A percentile compares a stretch with the other conserved stretches of the same genome.
Evolutionary conservation across 2,797 vertebrate genomes (phyloP).

Genomic region (Rhinogobio ventralis): DNA sequence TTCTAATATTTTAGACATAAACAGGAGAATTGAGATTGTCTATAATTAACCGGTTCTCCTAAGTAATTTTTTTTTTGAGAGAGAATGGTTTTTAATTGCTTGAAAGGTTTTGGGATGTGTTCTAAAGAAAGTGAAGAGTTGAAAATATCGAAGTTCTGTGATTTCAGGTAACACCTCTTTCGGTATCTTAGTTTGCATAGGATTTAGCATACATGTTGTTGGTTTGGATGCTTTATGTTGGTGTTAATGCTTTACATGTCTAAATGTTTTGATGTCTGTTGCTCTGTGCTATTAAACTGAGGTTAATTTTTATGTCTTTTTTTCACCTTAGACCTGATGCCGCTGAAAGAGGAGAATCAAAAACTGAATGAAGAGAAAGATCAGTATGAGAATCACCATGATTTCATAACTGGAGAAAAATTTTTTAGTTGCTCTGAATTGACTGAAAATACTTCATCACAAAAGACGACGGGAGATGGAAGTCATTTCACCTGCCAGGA

Average conservation of each 20-base stretch:
- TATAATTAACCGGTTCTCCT: too few species aligned
- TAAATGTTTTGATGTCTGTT: background rate
- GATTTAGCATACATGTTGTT: background rate
- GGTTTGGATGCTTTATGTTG: background rate
- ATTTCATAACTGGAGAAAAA: background rate
- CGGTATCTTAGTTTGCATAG: background rate
- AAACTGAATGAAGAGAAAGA: background rate
- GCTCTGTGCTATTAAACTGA: background rate
- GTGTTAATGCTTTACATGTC: background rate
- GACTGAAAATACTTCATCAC: too few species aligned
- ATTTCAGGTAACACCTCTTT: background rate
- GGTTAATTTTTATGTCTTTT: background rate
- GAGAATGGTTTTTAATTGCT: too few species aligned
- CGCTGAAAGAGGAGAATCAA: background rate
- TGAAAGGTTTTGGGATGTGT: too few species aligned
- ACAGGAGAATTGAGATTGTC: too few species aligned
- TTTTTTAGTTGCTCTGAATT: background rate
- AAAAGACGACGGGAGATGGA: too few species aligned
- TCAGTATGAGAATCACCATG: background rate
- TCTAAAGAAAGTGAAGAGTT: background rate
- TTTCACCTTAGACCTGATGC: background rate
- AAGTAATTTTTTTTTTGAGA: too few species aligned
- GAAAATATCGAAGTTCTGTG: background rate
- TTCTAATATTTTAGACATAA: background rate
- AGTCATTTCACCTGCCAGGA: too few species aligned